Evolutionary conservation across 2,113 vertebrate species (phyloP), one percentile per base, ranked within the genome.

Genomic region (Clupea harengus): DNA sequence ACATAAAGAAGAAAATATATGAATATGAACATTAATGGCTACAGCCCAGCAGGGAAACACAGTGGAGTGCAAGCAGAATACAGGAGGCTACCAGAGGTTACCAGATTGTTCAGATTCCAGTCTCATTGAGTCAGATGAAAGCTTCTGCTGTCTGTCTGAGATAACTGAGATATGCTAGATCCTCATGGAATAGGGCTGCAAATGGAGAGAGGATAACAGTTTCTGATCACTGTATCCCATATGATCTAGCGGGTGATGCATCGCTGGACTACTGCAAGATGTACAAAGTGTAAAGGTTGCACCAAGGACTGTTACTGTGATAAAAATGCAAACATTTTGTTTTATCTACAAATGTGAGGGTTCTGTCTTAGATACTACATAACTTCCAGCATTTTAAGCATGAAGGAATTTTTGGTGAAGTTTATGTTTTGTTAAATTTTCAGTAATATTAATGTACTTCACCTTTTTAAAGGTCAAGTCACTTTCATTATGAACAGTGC

Each of bases 1-100:
- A 99, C 90, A 99, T 99, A 93, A 99, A 99, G 89, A 96, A 97
- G 91, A 96, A 95, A 92, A 99, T 99, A 92, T 96, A 97, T 85
- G 97, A 99, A 91, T 99, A 99, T 87, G 96, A 98, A 32, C 10
- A 64, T n/a, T 22, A 81, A 92, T 50, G 92, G 91, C 32, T 94
- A 54, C 83, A 93, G 88, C 90, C 85, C 84, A 81, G 25, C 28
- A 13, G 13, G 67, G 64, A 67, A 25, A 25, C 6, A 13, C n/a
- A 72, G 22, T 60, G 60, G 64, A 25, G 25, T 78, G 72, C 28
- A 13, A 44, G 5, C 72, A 44, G 25, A 78, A 28, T 28, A 8
- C 28, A 78, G 5, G 28, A 78, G 39, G 28, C 39, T 17, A 44
- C 28, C 28, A 15, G 72, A 10, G 28, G 72, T 28, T 32, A 13